Evolutionary conservation across 2,113 vertebrate species (phyloP).

Genomic region (Gallinago jamesoni): DNA sequence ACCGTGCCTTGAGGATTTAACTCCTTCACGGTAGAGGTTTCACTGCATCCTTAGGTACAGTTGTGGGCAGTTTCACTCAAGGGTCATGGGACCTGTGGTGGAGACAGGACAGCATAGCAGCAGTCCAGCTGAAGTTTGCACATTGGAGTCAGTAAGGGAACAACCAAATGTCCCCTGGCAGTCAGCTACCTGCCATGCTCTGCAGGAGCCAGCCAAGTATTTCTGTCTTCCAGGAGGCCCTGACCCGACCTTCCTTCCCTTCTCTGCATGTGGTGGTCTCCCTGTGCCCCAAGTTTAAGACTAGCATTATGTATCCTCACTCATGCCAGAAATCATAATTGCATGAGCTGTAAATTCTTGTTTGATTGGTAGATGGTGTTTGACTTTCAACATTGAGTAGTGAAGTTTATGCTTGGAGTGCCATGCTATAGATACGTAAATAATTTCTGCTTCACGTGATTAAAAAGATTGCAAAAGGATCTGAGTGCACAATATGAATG

Average conservation of each 20-base stretch:
- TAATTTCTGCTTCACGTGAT: not conserved
- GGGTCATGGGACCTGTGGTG: rapidly evolving
- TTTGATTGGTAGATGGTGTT: not conserved
- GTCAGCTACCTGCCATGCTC: not conserved
- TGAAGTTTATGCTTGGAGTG: not conserved
- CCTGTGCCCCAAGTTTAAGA: not conserved
- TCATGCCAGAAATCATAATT: not conserved
- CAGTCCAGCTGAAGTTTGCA: not conserved
- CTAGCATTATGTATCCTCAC: not conserved
- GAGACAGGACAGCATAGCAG: rapidly evolving
- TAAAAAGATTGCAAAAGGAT: not conserved
- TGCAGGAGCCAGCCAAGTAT: not conserved
- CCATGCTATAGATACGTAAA: not conserved
- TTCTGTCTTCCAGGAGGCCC: not conserved
- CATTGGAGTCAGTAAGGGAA: not conserved
- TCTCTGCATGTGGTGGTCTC: not conserved
- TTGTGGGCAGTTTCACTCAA: not conserved
- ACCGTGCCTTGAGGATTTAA: not conserved
- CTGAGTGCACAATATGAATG: not conserved
- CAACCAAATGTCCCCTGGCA: not conserved
- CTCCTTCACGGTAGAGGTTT: not conserved
- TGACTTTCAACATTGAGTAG: not conserved
- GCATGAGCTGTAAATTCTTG: not conserved
- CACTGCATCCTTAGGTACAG: not conserved
- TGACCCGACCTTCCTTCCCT: not conserved